phyloP scores from a whole-genome alignment of 2,888 invertebrate genomes.

The Harpagoxenus sublaevis region DNA sequence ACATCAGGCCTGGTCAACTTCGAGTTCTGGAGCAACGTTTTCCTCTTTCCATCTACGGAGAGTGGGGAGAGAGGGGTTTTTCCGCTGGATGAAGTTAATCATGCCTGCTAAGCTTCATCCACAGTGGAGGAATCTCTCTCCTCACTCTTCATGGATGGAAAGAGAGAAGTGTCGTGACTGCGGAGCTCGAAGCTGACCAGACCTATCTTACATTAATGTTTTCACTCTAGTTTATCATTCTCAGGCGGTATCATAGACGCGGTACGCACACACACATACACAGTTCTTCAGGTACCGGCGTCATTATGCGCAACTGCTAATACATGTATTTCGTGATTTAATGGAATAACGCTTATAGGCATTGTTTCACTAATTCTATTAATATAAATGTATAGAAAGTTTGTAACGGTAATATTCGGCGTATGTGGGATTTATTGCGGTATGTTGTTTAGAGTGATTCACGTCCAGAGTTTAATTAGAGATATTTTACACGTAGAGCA shows the following conservation, averaged over 20 bases:
- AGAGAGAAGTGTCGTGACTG: too few relatives aligned
- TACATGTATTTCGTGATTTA: constrained; percentile 66
- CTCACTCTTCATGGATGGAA: too few relatives aligned
- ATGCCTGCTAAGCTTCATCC: too few relatives aligned
- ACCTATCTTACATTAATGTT: background rate
- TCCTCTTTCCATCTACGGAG: too few relatives aligned
- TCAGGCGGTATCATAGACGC: constrained; percentile 48
- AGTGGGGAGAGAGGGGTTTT: too few relatives aligned
- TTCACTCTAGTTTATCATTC: constrained; percentile 45
- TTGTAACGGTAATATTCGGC: constrained; percentile 63
- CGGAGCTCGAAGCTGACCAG: too few relatives aligned
- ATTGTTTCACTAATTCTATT: constrained; percentile 78
- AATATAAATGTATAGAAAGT: constrained; percentile 61
- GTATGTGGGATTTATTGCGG: constrained; percentile 67
- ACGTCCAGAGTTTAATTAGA: constrained; percentile 76
- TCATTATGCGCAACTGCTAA: constrained; percentile 51
- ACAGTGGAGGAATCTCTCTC: too few relatives aligned
- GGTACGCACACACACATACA: constrained; percentile 8
- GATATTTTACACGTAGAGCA: constrained; percentile 72
- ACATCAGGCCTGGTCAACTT: too few relatives aligned
- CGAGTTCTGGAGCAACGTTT: too few relatives aligned
- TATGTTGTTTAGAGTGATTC: constrained; percentile 75
- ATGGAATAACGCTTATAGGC: constrained; percentile 76
- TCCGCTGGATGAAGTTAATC: too few relatives aligned
- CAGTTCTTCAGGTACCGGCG: constrained; percentile 35